phyloP scores from a whole-genome alignment of 2,888 invertebrate species.

The Acanthoscelides obtectus region DNA sequence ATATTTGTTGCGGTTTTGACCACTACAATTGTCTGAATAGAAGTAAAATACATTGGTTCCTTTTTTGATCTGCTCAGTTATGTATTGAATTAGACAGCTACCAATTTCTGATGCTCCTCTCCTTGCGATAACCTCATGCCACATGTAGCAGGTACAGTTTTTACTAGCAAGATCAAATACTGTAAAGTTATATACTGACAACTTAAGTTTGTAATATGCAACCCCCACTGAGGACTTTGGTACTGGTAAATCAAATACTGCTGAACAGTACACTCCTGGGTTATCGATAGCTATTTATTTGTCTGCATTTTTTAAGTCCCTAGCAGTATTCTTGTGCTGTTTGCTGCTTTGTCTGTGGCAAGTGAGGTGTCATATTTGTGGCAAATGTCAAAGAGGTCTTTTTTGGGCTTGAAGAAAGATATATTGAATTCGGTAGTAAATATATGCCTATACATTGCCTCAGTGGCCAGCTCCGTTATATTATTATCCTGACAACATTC shows the following conservation, averaged over 20 bases:
- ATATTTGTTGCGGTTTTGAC: constrained; percentile 15
- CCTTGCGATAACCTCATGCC: constrained; percentile 16
- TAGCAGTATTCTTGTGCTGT: constrained; percentile 2
- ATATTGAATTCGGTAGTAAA: constrained; percentile 29
- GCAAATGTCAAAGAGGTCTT: constrained; percentile 23
- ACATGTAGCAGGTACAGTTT: constrained; percentile 18
- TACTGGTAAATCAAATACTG: constrained; percentile 14
- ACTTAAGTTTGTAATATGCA: constrained; percentile 16
- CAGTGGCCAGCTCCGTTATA: constrained; percentile 10
- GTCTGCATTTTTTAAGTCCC: constrained; percentile 22
- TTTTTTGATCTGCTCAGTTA: not conserved
- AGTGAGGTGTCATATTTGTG: constrained; percentile 15
- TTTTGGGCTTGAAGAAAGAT: constrained; percentile 28
- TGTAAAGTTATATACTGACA: constrained; percentile 16
- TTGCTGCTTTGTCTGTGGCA: constrained; percentile 18
- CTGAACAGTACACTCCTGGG: not conserved
- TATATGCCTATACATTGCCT: constrained; percentile 16
- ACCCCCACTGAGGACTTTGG: constrained; percentile 16
- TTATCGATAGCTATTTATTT: constrained; percentile 3
- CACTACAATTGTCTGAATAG: constrained; percentile 15
- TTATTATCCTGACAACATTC: constrained; percentile 17
- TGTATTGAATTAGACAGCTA: constrained; percentile 13
- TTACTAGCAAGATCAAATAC: constrained; percentile 11
- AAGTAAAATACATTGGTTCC: constrained; percentile 11
- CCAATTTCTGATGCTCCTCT: constrained; percentile 19